Conservation (phyloP, 2,113 vertebrate species). For the Sinosuthora webbiana region DNA sequence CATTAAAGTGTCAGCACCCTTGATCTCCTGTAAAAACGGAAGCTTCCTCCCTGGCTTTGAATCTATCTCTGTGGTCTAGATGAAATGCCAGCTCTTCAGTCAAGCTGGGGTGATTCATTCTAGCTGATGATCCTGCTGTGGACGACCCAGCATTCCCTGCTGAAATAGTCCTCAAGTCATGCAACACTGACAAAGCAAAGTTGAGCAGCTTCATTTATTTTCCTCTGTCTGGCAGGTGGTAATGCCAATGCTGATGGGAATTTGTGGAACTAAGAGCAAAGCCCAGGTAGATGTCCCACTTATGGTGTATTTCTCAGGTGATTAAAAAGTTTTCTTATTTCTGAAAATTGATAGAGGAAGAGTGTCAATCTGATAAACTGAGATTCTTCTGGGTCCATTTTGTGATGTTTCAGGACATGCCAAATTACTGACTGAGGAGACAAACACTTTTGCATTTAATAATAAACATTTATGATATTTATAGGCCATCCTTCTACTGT, state of each 20-base stretch:
- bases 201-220: neutral
- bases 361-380: neutral
- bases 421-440: neutral
- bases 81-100: neutral
- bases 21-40: neutral
- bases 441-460: neutral
- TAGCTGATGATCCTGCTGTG: neutral
- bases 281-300: neutral
- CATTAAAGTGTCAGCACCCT: neutral
- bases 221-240: neutral
- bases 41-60: neutral
- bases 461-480: neutral
- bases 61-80: neutral
- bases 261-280: neutral
- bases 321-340: neutral
- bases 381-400: neutral
- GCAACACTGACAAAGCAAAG: neutral
- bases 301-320: neutral
- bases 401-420: neutral
- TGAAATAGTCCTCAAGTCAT: neutral
- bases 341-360: neutral
- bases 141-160: neutral
- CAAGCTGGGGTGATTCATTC: neutral
- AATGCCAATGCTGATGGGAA: neutral
- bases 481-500: neutral